Percentiles rank a stretch among this genome's conserved stretches.
These are phyloP conservation scores for Gobio occitaniae DNA, from an alignment of 2,797 vertebrate genomes.

Conservation along the genomic window DNA sequence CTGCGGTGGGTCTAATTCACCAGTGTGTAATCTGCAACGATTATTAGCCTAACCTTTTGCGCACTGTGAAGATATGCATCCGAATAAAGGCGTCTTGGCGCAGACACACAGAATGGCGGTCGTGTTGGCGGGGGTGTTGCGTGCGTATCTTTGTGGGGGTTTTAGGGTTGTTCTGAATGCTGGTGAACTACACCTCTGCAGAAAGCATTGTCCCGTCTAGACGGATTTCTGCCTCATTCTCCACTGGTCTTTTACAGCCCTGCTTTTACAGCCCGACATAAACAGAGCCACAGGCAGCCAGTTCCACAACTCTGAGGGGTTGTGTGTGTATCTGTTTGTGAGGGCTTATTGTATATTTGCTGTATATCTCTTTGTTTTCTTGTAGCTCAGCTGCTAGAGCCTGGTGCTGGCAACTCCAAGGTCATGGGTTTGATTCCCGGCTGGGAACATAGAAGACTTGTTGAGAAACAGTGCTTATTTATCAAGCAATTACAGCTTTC, in stretches of 20 bases:
- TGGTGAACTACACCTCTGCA: slow-evolving; percentile 65
- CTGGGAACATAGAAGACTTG: not conserved
- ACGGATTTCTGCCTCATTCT: slow-evolving; percentile 44
- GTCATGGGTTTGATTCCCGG: slow-evolving; percentile 17
- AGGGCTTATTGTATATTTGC: slow-evolving; percentile 17
- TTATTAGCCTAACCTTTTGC: slow-evolving; percentile 45
- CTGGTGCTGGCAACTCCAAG: slow-evolving; percentile 8
- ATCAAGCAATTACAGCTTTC: not conserved
- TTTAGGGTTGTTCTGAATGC: slow-evolving; percentile 57
- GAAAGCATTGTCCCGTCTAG: slow-evolving; percentile 65
- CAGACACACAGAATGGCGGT: slow-evolving; percentile 13
- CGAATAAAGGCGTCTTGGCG: not conserved
- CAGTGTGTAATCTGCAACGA: slow-evolving; percentile 23
- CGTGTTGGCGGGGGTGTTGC: slow-evolving; percentile 2
- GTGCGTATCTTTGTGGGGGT: not conserved
- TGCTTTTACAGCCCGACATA: slow-evolving; percentile 52
- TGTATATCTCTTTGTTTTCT: slow-evolving; percentile 32
- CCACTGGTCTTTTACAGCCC: slow-evolving; percentile 55
- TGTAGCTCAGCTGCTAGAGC: slow-evolving; percentile 50
- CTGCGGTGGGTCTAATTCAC: slow-evolving; percentile 20
- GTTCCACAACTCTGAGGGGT: slow-evolving; percentile 8
- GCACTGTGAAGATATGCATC: not conserved
- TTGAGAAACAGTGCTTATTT: not conserved
- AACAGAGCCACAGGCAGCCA: slow-evolving; percentile 56
- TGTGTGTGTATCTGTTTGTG: slow-evolving; percentile 5